These are phyloP conservation scores for Pseudochirops corinnae DNA, from an alignment of 2,797 vertebrate species.

Conservation along the genomic window DNA sequence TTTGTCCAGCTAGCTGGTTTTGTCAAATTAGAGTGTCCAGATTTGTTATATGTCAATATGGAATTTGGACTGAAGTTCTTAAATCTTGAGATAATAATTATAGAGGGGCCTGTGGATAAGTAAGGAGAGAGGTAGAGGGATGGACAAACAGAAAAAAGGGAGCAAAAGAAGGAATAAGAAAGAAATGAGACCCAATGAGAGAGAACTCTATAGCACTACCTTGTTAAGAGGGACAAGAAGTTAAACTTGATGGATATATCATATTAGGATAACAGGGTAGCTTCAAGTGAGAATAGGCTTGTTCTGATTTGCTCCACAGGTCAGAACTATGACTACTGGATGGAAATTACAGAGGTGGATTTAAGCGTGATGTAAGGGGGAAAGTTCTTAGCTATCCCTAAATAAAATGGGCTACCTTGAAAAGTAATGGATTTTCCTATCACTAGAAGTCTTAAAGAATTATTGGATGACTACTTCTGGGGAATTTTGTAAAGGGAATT, in stretches of 20 bases:
- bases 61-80: background rate
- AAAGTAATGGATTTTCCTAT: background rate
- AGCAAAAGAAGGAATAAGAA: background rate
- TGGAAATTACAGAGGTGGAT: background rate
- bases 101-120: background rate
- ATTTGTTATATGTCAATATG: background rate
- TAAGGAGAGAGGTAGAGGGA: background rate
- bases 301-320: background rate
- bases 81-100: background rate
- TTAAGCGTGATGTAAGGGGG: background rate
- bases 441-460: background rate
- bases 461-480: background rate
- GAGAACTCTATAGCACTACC: background rate
- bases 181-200: conserved; percentile 13
- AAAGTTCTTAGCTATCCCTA: background rate
- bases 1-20: background rate
- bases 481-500: background rate
- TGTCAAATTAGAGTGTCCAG: background rate
- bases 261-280: background rate
- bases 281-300: background rate
- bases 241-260: conserved; percentile 22
- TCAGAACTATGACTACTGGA: background rate
- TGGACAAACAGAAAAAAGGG: background rate
- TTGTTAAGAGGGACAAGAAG: conserved; percentile 34
- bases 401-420: background rate